Conservation (phyloP, 2,113 vertebrate genomes). For the Festucalex cinctus region DNA sequence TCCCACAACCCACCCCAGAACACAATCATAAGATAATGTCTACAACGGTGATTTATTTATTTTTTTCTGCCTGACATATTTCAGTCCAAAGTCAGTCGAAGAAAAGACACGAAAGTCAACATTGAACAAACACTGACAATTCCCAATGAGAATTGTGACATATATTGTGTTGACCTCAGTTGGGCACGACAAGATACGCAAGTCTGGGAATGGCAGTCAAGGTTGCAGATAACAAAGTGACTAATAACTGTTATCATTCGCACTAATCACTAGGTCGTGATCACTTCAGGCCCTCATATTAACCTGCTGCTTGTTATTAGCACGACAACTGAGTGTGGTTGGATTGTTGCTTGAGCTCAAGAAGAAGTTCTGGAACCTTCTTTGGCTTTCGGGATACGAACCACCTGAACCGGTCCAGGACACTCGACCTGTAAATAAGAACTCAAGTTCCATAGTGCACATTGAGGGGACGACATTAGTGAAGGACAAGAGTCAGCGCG, state of each 20-base stretch:
- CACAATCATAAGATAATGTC: not conserved
- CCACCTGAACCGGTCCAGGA: not conserved
- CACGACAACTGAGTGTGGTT: slow-evolving; percentile 19
- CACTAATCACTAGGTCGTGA: slow-evolving; percentile 59
- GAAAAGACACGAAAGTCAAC: not conserved
- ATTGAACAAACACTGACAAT: not conserved
- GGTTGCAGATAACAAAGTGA: slow-evolving; percentile 34
- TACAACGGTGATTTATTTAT: not conserved
- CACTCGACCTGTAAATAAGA: not conserved
- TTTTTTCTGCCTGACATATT: too few species aligned
- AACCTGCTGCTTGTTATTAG: slow-evolving; percentile 64
- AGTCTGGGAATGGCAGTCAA: slow-evolving; percentile 25
- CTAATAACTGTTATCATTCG: slow-evolving; percentile 57
- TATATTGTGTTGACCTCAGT: slow-evolving; percentile 18
- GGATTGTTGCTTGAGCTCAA: not conserved
- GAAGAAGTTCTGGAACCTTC: not conserved
- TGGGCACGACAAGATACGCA: not conserved
- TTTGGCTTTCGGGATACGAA: not conserved
- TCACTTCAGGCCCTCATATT: slow-evolving; percentile 55
- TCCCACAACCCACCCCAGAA: too few species aligned
- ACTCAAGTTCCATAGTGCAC: not conserved
- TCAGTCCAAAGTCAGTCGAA: not conserved
- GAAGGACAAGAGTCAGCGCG: slow-evolving; percentile 1
- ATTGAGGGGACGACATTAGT: not conserved
- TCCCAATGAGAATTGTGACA: not conserved